Conservation (phyloP, 1,140 invertebrate genomes). For the Drosophila nigromelanica region DNA sequence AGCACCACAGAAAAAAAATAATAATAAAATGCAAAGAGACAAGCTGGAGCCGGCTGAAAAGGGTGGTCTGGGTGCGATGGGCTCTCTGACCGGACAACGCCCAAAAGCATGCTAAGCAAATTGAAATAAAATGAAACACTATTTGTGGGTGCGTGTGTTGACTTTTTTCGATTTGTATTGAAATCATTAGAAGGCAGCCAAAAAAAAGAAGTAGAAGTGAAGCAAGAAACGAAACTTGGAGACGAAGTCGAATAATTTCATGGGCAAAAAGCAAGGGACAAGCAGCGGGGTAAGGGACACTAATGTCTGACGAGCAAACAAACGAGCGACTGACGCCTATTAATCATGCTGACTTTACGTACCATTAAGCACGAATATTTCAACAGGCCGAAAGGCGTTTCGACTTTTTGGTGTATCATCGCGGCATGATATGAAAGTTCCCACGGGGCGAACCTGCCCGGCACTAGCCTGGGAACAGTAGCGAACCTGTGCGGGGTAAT, state of each 20-base stretch:
- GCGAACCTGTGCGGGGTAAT: constrained; percentile 18
- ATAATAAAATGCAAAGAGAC: constrained; percentile 1
- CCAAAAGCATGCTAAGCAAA: constrained; percentile 59
- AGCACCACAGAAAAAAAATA: constrained; percentile 11
- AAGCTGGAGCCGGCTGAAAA: constrained; percentile 36
- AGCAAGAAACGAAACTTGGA: not conserved
- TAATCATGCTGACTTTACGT: constrained; percentile 81
- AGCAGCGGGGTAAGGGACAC: constrained; percentile 17
- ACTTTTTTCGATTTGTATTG: constrained; percentile 64
- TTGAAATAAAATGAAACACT: constrained; percentile 73
- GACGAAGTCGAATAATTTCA: constrained; percentile 8
- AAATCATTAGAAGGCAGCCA: constrained; percentile 72
- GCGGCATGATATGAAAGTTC: constrained; percentile 39
- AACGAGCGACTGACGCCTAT: constrained; percentile 74
- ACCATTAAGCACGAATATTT: constrained; percentile 74
- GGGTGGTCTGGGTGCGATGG: constrained; percentile 1
- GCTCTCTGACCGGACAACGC: constrained; percentile 44
- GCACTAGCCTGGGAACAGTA: too few species aligned
- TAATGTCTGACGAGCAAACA: constrained; percentile 73
- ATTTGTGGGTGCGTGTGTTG: constrained; percentile 32
- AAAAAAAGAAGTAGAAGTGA: not conserved
- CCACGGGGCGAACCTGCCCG: constrained; percentile 12
- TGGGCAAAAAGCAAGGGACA: not conserved
- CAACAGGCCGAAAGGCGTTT: constrained; percentile 47
- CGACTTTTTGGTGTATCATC: constrained; percentile 51